phyloP scores from a whole-genome alignment of 2,888 invertebrate genomes.

The Troides oblongomaculatus region DNA sequence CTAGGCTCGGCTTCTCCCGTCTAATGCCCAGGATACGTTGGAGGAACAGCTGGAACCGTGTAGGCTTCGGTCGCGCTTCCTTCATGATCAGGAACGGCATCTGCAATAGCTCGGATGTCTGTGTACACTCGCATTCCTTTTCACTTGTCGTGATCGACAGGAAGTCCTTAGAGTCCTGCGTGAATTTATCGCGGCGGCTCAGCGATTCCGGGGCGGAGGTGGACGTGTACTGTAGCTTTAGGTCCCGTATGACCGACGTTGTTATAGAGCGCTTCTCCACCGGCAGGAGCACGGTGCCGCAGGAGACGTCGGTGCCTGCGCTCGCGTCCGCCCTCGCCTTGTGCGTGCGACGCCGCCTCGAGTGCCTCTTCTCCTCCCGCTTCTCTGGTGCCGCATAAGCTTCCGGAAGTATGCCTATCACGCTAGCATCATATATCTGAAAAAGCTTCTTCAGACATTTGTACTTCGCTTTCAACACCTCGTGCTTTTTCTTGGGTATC shows the following conservation, averaged over 20 bases:
- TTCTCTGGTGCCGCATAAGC: conserved; percentile 33
- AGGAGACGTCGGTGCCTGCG: conserved; percentile 55
- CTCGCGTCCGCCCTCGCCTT: conserved; percentile 63
- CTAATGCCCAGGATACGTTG: conserved; percentile 60
- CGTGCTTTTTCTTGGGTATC: conserved; percentile 73
- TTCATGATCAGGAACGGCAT: conserved; percentile 45
- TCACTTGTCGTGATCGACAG: conserved; percentile 34
- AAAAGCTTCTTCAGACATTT: conserved; percentile 72
- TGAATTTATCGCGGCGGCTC: conserved; percentile 35
- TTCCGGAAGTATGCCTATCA: conserved; percentile 61
- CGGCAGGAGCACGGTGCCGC: conserved; percentile 42
- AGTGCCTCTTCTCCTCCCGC: conserved; percentile 34
- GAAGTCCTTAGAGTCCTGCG: conserved; percentile 44
- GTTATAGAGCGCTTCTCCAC: conserved; percentile 41
- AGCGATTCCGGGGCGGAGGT: conserved; percentile 30
- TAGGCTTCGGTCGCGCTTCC: conserved; percentile 47
- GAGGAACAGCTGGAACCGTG: conserved; percentile 62
- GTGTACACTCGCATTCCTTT: conserved; percentile 44
- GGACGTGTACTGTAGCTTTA: conserved; percentile 44
- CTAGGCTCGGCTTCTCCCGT: conserved; percentile 42
- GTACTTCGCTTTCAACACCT: conserved; percentile 70
- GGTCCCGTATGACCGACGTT: conserved; percentile 47
- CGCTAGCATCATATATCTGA: conserved; percentile 69
- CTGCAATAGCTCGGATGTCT: conserved; percentile 36
- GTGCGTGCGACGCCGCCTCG: conserved; percentile 52